phyloP scores from a whole-genome alignment of 2,113 vertebrate genomes.

The Bufo gargarizans region DNA sequence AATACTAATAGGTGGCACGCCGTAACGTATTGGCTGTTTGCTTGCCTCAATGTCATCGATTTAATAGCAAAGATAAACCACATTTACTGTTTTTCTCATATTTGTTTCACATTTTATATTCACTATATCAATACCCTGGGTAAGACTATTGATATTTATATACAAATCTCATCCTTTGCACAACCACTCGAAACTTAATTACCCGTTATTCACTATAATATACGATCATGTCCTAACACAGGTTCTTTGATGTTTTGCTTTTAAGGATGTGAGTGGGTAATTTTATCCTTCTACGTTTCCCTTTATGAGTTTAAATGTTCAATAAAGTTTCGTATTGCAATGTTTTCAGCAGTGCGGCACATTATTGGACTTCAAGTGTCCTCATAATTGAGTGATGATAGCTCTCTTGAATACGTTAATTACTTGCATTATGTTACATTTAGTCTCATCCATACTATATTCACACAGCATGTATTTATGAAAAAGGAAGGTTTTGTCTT shows the following conservation, averaged over 20 bases:
- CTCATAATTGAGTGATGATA: not conserved
- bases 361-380: constrained; percentile 2
- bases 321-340: constrained; percentile 16
- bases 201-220: not conserved
- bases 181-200: not conserved
- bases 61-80: constrained; percentile 1
- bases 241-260: constrained; percentile 17
- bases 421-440: constrained; percentile 18
- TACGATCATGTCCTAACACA: not conserved
- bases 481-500: not conserved
- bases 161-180: not conserved
- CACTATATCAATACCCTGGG: not conserved
- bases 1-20: not conserved
- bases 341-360: constrained; percentile 1
- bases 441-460: not conserved
- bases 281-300: constrained; percentile 1
- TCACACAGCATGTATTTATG: not conserved
- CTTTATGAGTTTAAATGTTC: not conserved
- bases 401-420: constrained; percentile 13
- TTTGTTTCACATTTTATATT: not conserved
- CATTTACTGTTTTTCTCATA: not conserved
- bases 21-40: not conserved
- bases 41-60: not conserved
- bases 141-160: constrained; percentile 10
- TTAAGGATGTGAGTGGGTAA: constrained; percentile 19